Base-by-base conservation (phyloP, 2,888 invertebrate genomes). In the Octodonta nipae region DNA sequence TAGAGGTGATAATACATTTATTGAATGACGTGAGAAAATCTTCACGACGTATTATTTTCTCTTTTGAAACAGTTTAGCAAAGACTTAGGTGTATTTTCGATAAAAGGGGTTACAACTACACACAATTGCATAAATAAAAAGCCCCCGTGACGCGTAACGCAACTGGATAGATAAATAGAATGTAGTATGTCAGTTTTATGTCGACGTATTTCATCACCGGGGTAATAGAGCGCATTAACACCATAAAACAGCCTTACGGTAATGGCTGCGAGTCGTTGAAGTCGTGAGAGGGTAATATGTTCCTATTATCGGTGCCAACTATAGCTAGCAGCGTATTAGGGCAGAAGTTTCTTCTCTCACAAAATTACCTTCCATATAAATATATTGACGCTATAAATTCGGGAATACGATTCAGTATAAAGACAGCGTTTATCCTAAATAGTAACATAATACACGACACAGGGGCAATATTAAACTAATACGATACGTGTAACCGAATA, bases 351-450 rank as follows among this genome's bases (percentile, higher is more conserved):
- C 53, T 49, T 45, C 52, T 47, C 52, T 43, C 49, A 48, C 56
- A 51, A 61, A 62, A 63, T 62, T 60, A 60, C 60, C 59, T 57
- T 59, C 61, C 58, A 61, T 61, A 61, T 61, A 63, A 61, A 63
- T 62, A 62, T 61, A 63, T 62, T 59, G 63, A 53, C 51, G 60
- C 51, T 53, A 56, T 63, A 63, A 63, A 63, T 63, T 60, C 44
- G 50, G 49, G 51, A 49, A 11, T 59, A 57, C 59, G 56, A 55
- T 60, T 58, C 58, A 52, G 56, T 54, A 58, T 58, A 60, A 61
- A 59, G 56, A 55, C 55, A 55, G 54, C 58, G 57, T 56, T 59
- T 58, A 59, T 60, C 59, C 58, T 55, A 56, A 56, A 56, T 55
- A 57, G 57, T 47, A 43, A 44, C 42, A 45, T 52, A 52, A 52